phyloP scores from a whole-genome alignment of 2,888 invertebrate species.

The Baronia brevicornis region DNA sequence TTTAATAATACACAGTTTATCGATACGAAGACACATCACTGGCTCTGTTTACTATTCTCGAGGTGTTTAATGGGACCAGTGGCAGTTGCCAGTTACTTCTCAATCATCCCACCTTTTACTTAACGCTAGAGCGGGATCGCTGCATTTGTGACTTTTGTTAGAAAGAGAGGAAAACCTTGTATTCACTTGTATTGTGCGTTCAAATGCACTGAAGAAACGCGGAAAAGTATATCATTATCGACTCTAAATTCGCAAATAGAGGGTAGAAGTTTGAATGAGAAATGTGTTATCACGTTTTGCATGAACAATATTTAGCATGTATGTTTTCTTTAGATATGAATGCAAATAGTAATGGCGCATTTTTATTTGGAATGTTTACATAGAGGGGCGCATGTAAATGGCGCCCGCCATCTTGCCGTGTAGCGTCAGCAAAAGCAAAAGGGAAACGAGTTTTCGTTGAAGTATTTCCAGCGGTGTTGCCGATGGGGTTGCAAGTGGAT shows the following conservation, averaged over 20 bases:
- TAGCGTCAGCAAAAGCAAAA: slow-evolving; percentile 56
- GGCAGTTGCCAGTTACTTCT: slow-evolving; percentile 73
- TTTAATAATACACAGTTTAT: too few species aligned
- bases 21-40: too few species aligned
- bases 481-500: slow-evolving; percentile 3
- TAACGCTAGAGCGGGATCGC: slow-evolving; percentile 41
- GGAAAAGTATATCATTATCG: background rate
- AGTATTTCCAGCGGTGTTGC: too few species aligned
- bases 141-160: slow-evolving; percentile 6
- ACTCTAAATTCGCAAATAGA: slow-evolving; percentile 15
- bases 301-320: slow-evolving; percentile 67
- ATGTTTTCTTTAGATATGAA: slow-evolving; percentile 76
- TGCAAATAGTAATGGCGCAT: slow-evolving; percentile 75
- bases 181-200: slow-evolving; percentile 54
- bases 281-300: slow-evolving; percentile 32
- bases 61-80: slow-evolving; percentile 69
- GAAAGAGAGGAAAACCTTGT: slow-evolving; percentile 40
- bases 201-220: slow-evolving; percentile 37
- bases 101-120: slow-evolving; percentile 73
- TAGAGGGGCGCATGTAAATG: slow-evolving; percentile 62
- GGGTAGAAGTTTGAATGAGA: slow-evolving; percentile 23
- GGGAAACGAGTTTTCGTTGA: slow-evolving; percentile 30
- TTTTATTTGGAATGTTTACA: slow-evolving; percentile 72
- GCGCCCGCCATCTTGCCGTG: slow-evolving; percentile 60
- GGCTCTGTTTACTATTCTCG: slow-evolving; percentile 56